These are phyloP conservation scores for Corydoras sp. DNA, from an alignment of 2,113 vertebrate species.

Conservation along the genomic window DNA sequence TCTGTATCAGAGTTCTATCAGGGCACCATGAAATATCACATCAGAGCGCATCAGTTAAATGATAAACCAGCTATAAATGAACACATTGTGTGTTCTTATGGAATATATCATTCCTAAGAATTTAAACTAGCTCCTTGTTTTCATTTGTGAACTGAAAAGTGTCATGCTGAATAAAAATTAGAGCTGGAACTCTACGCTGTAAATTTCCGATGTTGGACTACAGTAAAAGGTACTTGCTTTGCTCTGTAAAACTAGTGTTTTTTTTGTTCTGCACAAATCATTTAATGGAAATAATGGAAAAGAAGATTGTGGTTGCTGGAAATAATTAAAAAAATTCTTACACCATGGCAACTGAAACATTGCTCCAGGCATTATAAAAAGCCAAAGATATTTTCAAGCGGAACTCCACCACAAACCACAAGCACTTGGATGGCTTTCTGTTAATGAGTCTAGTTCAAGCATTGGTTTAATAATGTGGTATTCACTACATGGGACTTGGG, in stretches of 20 bases:
- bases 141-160: neutral
- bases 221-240: slow-evolving; percentile 9
- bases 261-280: neutral
- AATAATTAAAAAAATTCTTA: neutral
- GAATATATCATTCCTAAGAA: no score
- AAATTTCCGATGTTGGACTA: slow-evolving; percentile 22
- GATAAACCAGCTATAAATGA: neutral
- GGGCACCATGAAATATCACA: no score
- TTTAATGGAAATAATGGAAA: neutral
- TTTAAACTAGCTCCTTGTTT: no score
- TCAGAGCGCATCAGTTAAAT: no score
- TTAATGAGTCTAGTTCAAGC: neutral
- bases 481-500: no score
- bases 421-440: neutral
- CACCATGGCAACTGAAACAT: neutral
- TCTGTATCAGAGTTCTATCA: no score
- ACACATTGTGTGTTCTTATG: no score
- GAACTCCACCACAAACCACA: slow-evolving; percentile 5
- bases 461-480: neutral
- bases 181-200: slow-evolving; percentile 10
- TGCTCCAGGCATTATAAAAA: neutral
- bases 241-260: slow-evolving; percentile 30
- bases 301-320: neutral
- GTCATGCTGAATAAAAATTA: neutral
- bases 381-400: neutral